These are phyloP conservation scores for Spodoptera frugiperda DNA, from an alignment of 1,140 invertebrate species.

Conservation along the genomic window DNA sequence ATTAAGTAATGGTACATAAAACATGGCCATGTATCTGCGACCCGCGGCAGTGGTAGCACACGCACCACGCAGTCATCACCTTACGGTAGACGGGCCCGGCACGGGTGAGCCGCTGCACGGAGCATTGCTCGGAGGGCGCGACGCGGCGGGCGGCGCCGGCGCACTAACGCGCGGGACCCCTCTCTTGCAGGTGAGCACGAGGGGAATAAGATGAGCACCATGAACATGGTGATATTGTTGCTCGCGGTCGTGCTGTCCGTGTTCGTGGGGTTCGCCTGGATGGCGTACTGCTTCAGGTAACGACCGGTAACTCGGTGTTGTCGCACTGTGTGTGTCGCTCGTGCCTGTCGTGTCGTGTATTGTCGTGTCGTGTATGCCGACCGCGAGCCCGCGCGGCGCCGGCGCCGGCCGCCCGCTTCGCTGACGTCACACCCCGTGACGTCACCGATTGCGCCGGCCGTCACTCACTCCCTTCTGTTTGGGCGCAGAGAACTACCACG, in stretches of 20 bases:
- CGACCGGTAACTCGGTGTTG: conserved; percentile 81
- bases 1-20: not conserved
- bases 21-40: too few relatives aligned
- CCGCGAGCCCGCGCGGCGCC: conserved; percentile 63
- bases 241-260: conserved; percentile 96
- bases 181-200: conserved; percentile 89
- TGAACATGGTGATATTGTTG: conserved; percentile 96
- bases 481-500: conserved; percentile 95
- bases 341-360: conserved; percentile 75
- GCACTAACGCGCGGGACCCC: conserved; percentile 80
- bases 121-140: conserved; percentile 76
- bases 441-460: conserved; percentile 58
- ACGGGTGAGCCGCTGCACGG: conserved; percentile 9
- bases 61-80: not conserved
- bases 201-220: conserved; percentile 94
- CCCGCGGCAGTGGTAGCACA: too few relatives aligned
- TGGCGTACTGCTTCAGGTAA: conserved; percentile 98
- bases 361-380: conserved; percentile 67
- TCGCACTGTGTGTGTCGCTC: conserved; percentile 74
- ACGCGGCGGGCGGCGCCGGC: conserved; percentile 75
- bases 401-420: conserved; percentile 61
- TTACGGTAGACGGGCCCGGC: conserved; percentile 16
- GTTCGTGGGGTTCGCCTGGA: conserved; percentile 97
- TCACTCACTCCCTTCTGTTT: conserved; percentile 79
- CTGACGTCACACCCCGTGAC: conserved; percentile 51